Percentiles rank a stretch among this genome's conserved stretches.
Conservation (phyloP, 2,113 vertebrate species). For the Proteles cristata region DNA sequence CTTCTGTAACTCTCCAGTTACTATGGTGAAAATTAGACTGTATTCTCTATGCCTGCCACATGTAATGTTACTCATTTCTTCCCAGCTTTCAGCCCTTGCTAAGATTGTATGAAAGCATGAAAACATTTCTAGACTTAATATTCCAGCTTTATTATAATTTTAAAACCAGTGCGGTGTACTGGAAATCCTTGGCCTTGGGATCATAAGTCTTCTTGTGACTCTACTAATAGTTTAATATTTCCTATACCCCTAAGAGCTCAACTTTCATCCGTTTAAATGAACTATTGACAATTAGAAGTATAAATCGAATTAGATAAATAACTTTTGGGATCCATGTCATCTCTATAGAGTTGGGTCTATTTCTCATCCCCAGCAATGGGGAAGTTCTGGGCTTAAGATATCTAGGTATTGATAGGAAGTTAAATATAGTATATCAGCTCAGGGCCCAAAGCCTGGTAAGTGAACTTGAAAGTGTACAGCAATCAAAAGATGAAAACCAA, state of each 20-base stretch:
- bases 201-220: not conserved
- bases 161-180: not conserved
- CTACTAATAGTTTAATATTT: not conserved
- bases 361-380: not conserved
- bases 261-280: not conserved
- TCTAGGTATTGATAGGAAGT: not conserved
- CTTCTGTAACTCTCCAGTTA: not conserved
- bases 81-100: not conserved
- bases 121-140: not conserved
- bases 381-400: not conserved
- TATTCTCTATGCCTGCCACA: not conserved
- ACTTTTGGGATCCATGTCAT: not conserved
- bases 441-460: not conserved
- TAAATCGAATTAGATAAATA: not conserved
- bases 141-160: not conserved
- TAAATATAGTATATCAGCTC: not conserved
- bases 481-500: not conserved
- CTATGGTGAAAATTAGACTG: conserved; percentile 16
- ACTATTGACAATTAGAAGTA: not conserved
- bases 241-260: not conserved
- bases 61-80: not conserved
- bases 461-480: not conserved
- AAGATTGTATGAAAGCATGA: not conserved
- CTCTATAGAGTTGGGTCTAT: not conserved
- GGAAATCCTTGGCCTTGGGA: not conserved